Conservation (phyloP, 2,797 vertebrate species). For the Acrossocheilus wenchowensis region DNA sequence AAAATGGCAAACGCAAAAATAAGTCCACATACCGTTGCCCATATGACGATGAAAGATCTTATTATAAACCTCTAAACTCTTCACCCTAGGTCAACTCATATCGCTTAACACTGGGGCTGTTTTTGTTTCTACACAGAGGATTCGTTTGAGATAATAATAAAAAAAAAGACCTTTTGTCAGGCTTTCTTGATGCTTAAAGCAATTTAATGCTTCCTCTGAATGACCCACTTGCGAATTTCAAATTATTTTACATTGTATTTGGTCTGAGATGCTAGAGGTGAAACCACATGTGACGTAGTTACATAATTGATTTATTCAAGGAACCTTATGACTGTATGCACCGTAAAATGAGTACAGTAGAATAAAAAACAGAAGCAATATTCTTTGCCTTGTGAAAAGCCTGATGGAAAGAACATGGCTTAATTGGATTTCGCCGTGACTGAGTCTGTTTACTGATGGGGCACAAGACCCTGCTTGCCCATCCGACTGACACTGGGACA, state of each 20-base stretch:
- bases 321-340: slow-evolving; percentile 49
- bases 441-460: slow-evolving; percentile 52
- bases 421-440: slow-evolving; percentile 56
- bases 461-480: slow-evolving; percentile 54
- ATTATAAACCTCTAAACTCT: slow-evolving; percentile 39
- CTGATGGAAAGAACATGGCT: slow-evolving; percentile 48
- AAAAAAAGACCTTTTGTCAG: slow-evolving; percentile 64
- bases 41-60: slow-evolving; percentile 14
- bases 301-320: slow-evolving; percentile 54
- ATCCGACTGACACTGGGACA: slow-evolving; percentile 65
- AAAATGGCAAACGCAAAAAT: slow-evolving; percentile 32
- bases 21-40: neutral
- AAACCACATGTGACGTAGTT: slow-evolving; percentile 40
- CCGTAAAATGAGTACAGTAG: slow-evolving; percentile 52
- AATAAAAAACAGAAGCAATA: slow-evolving; percentile 34
- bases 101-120: slow-evolving; percentile 65
- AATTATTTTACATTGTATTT: slow-evolving; percentile 33
- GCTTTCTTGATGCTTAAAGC: slow-evolving; percentile 68
- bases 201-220: slow-evolving; percentile 67
- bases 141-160: slow-evolving; percentile 60
- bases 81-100: slow-evolving; percentile 33
- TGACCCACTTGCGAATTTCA: slow-evolving; percentile 33
- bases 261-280: slow-evolving; percentile 40
- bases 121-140: slow-evolving; percentile 64
- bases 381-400: slow-evolving; percentile 36